phyloP scores from a whole-genome alignment of 2,113 vertebrate genomes.

The Hemicordylus capensis region DNA sequence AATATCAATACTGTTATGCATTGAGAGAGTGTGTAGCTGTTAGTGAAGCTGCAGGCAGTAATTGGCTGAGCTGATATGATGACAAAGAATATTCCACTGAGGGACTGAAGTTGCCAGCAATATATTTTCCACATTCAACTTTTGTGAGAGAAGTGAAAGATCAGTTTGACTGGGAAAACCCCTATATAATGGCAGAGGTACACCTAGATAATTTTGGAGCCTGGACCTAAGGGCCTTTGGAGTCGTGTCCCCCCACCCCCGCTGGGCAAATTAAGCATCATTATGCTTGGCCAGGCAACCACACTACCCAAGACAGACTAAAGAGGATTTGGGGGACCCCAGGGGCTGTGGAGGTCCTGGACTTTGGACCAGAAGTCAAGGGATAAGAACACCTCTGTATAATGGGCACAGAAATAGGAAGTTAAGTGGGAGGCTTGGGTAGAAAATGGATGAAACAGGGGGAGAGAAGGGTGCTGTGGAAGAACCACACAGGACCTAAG shows the following conservation, averaged over 20 bases:
- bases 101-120: neutral
- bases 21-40: neutral
- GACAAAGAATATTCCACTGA: neutral
- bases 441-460: neutral
- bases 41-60: neutral
- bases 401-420: too few relatives aligned
- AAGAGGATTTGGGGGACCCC: too few relatives aligned
- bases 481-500: neutral
- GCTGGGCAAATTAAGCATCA: too few relatives aligned
- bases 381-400: too few relatives aligned
- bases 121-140: neutral
- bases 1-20: neutral
- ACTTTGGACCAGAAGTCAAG: too few relatives aligned
- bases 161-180: neutral
- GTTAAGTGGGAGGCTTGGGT: neutral
- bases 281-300: too few relatives aligned
- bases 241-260: too few relatives aligned
- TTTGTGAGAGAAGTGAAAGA: neutral
- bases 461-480: neutral
- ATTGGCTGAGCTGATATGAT: neutral
- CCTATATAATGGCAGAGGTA: too few relatives aligned
- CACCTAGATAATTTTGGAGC: too few relatives aligned
- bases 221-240: too few relatives aligned
- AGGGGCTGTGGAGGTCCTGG: too few relatives aligned
- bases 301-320: too few relatives aligned